Base-by-base conservation (phyloP, 2,797 vertebrate species). In the Megaceryle alcyon region DNA sequence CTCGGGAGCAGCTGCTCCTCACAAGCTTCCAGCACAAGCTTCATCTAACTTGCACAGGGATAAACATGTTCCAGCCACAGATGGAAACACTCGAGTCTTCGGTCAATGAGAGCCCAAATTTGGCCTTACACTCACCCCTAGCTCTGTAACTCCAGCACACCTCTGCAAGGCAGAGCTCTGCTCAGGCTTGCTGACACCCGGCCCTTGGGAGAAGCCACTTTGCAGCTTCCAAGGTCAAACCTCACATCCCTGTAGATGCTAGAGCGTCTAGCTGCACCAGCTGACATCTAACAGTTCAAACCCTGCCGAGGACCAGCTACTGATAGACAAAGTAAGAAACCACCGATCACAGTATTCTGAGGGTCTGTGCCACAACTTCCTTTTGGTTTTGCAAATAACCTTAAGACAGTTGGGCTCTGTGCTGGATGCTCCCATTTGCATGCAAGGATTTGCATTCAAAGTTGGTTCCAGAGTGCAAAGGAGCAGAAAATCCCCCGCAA, bases 251-350 rank as follows among this genome's bases (percentile, higher is more conserved):
- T 54, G 14, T 10, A 48, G 39, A 35, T 0, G 0, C 23, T 29
- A 35, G 10, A 31, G 56, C 1, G 1, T 20, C 56, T 26, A 17
- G 41, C 14, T 3, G 0, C 2, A 2, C 4, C 69, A 71, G 60
- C 12, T 86, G 31, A 51, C 1, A 7, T 12, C 44, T 31, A 46
- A 59, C 29, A 65, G 17, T 4, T 28, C 70, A 61, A 75, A 65
- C 9, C 33, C 57, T 25, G 23, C 12, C 0, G 2, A 48, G 61
- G 93, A 41, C 28, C 46, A 88, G 21, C 21, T 68, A 65, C 43
- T 4, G 3, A 14, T 14, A 73, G 79, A 71, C 54, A 60, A 39
- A 75, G 57, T 0, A 0, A 0, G 37, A 86, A 95, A 51, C 26
- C 49, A 39, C 20, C 2, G 0, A 56, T 57, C 21, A 18, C 46